Conservation (phyloP, 92 coral and sea anemone species). For the Zoanthus gigantus region DNA sequence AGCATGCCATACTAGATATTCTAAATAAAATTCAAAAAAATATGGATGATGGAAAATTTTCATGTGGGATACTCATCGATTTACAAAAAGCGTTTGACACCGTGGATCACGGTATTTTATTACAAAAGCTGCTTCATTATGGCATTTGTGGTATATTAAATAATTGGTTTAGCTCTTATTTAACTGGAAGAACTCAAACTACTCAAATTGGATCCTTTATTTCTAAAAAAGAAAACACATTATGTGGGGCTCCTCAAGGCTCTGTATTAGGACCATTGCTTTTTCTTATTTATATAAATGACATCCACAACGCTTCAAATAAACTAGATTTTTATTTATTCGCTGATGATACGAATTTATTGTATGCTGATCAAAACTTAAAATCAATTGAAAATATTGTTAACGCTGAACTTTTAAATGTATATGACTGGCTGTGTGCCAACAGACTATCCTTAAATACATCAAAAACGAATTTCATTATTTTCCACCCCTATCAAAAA, state of each 20-base stretch:
- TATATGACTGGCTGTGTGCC: no score
- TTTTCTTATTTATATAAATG: background rate
- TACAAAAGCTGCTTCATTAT: background rate
- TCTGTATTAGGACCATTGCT: background rate
- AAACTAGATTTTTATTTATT: no score
- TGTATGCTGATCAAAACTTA: no score
- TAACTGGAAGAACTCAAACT: conserved; percentile 10
- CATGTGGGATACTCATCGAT: background rate
- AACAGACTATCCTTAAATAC: no score
- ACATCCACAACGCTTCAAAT: no score
- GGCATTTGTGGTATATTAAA: conserved; percentile 21
- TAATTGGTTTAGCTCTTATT: conserved; percentile 9
- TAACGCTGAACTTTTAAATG: no score
- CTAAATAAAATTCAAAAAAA: no score
- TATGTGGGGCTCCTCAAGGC: conserved; percentile 2
- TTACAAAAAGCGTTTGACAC: conserved; percentile 15
- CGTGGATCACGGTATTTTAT: background rate
- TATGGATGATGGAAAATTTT: background rate
- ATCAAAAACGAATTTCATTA: no score
- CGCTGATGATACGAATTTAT: no score
- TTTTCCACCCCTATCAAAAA: no score
- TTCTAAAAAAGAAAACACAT: background rate
- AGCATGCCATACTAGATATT: no score
- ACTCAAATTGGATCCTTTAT: conserved; percentile 11
- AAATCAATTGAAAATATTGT: no score